phyloP scores from a whole-genome alignment of 2,797 vertebrate species.

The Hoplostethus mediterraneus region DNA sequence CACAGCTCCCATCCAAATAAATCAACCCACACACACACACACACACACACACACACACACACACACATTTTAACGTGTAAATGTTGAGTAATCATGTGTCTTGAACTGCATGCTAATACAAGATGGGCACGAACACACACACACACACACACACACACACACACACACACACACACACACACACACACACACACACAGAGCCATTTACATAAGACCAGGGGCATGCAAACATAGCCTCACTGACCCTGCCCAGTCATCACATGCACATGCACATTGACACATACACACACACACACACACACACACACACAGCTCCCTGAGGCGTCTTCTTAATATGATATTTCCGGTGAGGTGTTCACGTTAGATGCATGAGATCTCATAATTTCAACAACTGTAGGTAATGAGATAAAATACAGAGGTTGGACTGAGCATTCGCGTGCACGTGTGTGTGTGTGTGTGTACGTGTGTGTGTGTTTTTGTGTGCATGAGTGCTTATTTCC shows the following conservation, averaged over 20 bases:
- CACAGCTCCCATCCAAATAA: too few species aligned
- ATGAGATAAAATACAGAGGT: background rate
- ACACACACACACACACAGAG: too few species aligned
- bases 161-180: too few species aligned
- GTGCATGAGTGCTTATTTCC: background rate
- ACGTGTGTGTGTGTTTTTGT: background rate
- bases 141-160: too few species aligned
- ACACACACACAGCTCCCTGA: background rate
- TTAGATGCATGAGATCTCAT: constrained; percentile 1
- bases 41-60: background rate
- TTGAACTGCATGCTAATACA: too few species aligned
- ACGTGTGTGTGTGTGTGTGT: background rate
- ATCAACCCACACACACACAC: too few species aligned
- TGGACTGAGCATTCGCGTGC: background rate
- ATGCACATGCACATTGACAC: background rate
- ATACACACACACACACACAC: background rate
- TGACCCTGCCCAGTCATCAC: background rate
- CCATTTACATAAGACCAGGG: too few species aligned
- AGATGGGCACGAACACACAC: too few species aligned
- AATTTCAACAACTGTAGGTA: background rate
- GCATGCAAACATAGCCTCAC: too few species aligned
- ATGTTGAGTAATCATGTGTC: too few species aligned
- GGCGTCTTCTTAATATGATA: background rate
- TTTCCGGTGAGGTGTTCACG: background rate
- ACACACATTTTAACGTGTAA: too few species aligned